Base-by-base conservation (phyloP, 2,888 invertebrate species). In the Junonia oenone region DNA sequence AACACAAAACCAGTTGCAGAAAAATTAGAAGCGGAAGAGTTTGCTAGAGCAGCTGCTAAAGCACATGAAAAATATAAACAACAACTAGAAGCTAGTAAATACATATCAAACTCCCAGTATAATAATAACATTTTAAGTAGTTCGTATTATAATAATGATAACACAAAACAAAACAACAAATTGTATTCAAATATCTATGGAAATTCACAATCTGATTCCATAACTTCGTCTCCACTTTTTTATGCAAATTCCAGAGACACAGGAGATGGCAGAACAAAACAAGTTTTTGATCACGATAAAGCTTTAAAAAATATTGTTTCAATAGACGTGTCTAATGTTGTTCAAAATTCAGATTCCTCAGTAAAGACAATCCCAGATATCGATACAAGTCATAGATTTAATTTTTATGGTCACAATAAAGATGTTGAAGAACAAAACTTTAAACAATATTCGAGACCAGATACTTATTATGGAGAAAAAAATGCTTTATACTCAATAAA, bases 301-400 rank as follows among this genome's bases (percentile, higher is more conserved):
- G 90, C 88, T 1, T 68, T 90, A 49, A 90, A 89, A 75, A 88
- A 84, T 68, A 88, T 90, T 55, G 86, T 90, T 15, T 83, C 90
- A 1, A 87, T 90, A 46, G 90, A 87, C 64, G 80, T 87, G 2
- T 83, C 89, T 31, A 91, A 90, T 62, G 84, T 87, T 27, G 79
- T 90, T 9, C 66, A 76, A 14, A 83, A 81, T 61, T 75, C 78
- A 19, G 83, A 85, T 40, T 61, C 71, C 5, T 73, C 76, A 55
- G 35, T 63, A 2, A 85, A 83, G 67, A 56, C 63, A 8, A 52
- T 67, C 17, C 54, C 65, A 11, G 66, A 56, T 6, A 63, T 68
- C 27, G 81, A 83, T 38, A 66, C 59, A 45, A 75, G 53, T 54
- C 73, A 73, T 37, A 75, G 73, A 57, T 81, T 70, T 46, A 68